Conservation (phyloP, 2,797 vertebrate species). For the Cephalopachus bancanus region DNA sequence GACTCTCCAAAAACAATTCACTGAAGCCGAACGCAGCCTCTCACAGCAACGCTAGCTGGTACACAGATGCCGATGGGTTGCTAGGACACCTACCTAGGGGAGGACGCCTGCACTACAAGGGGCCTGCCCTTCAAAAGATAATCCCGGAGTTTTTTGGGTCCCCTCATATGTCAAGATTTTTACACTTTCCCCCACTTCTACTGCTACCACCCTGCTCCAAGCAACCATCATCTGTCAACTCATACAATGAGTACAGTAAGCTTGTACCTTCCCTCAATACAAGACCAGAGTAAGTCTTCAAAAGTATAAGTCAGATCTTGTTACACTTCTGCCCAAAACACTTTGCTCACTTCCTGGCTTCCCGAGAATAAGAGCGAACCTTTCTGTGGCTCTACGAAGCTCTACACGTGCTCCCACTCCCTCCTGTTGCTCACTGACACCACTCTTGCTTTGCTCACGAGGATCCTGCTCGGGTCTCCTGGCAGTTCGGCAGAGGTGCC, state of each 20-base stretch:
- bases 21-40: too few relatives aligned
- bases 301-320: background rate
- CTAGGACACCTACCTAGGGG: too few relatives aligned
- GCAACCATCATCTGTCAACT: background rate
- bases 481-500: background rate
- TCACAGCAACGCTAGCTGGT: too few relatives aligned
- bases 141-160: too few relatives aligned
- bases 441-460: background rate
- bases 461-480: background rate
- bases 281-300: slow-evolving; percentile 3
- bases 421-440: background rate
- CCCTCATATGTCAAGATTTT: background rate
- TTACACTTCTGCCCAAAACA: background rate
- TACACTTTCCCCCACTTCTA: background rate
- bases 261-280: background rate
- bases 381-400: background rate
- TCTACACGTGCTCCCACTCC: background rate
- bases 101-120: too few relatives aligned
- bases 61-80: too few relatives aligned
- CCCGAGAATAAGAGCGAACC: background rate
- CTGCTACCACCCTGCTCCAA: background rate
- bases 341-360: background rate
- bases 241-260: background rate
- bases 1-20: too few relatives aligned
- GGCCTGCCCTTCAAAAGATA: too few relatives aligned